Conservation (phyloP, 2,113 vertebrate species). For the Oncorhynchus nerka region DNA sequence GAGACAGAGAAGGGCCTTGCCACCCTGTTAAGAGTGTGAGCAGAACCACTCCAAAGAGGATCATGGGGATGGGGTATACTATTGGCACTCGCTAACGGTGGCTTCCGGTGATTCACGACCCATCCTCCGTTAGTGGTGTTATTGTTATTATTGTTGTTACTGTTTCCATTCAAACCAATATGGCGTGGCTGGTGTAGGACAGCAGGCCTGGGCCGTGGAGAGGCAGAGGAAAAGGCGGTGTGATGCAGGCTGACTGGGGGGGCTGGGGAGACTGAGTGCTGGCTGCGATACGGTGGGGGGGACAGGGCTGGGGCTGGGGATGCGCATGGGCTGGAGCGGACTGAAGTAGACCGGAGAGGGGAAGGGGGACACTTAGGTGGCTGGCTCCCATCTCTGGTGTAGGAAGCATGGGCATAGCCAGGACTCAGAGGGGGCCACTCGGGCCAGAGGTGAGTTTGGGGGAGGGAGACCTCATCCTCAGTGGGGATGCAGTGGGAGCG, state of each 20-base stretch:
- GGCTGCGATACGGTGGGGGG: constrained; percentile 27
- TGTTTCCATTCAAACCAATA: constrained; percentile 55
- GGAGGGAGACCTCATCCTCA: constrained; percentile 49
- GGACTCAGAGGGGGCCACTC: neutral
- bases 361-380: constrained; percentile 10
- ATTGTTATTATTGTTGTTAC: constrained; percentile 45
- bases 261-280: constrained; percentile 26
- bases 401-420: constrained; percentile 6
- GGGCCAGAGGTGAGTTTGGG: constrained; percentile 35
- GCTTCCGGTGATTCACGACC: constrained; percentile 30
- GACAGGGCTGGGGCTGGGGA: constrained; percentile 7
- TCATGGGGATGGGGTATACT: constrained; percentile 23
- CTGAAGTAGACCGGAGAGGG: constrained; percentile 5
- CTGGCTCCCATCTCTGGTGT: constrained; percentile 31
- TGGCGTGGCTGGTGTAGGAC: constrained; percentile 13
- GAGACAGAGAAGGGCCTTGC: constrained; percentile 73
- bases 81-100: neutral
- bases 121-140: constrained; percentile 30
- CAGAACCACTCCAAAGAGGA: constrained; percentile 42
- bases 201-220: constrained; percentile 19
- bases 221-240: neutral
- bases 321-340: constrained; percentile 12
- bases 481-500: neutral
- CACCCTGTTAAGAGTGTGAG: constrained; percentile 55
- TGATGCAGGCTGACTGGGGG: constrained; percentile 21